Evolutionary conservation across 2,888 invertebrate species (phyloP), one percentile per base, ranked within the genome.

Genomic region (Diarsia dahlii): DNA sequence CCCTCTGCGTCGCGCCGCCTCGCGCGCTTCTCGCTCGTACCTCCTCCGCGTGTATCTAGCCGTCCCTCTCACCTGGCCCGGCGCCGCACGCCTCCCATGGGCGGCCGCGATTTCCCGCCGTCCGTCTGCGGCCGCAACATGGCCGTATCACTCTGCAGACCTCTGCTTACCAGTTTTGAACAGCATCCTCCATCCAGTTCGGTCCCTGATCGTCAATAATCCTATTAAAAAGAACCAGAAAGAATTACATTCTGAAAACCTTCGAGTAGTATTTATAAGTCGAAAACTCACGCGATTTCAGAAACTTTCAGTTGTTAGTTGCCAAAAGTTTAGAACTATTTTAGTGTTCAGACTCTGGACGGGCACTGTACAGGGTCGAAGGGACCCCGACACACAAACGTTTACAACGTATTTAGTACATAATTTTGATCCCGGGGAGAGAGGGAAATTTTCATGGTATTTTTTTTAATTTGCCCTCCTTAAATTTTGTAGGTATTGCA

Each of bases 1-100:
- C 96, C 96, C 96, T 96, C 96, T 93, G 95, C 95, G 95, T 94
- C 96, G 96, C 97, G 97, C 97, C 97, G 97, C 97, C 97, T 97
- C 97, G 93, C 93, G 84, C 84, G 88, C 89, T 88, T 95, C 95
- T 93, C 94, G 81, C 92, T 95, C 93, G 82, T 90, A 82, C 95
- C 78, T 81, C 88, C 81, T 74, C 80, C 76, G 67, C 58, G 77
- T 81, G 80, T 89, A 87, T 94, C 87, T 84, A 88, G 82, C 91
- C 90, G 88, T 95, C 95, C 94, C 91, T 84, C 90, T 96, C 93
- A 74, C 89, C 78, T 93, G 87, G 88, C 90, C 88, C 89, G 92
- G 92, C 92, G 95, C 92, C 94, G 94, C 92, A 94, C 95, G 95
- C 96, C 96, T 96, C 95, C 96, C 95, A 95, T 96, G 96, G 96